Conservation (phyloP, 2,797 vertebrate genomes). For the Arctocebus calabarensis region DNA sequence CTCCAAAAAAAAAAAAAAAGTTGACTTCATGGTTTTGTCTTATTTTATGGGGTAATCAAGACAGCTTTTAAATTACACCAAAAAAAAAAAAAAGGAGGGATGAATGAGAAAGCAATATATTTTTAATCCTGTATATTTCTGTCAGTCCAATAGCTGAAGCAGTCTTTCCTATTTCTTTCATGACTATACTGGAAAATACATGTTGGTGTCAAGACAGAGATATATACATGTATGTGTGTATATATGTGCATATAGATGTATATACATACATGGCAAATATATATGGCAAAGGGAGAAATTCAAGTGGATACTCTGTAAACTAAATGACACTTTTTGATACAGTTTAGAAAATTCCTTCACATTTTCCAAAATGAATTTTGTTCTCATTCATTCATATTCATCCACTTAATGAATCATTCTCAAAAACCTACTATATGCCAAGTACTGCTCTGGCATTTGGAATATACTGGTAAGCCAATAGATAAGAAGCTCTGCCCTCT, state of each 20-base stretch:
- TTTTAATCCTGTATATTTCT: neutral
- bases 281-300: neutral
- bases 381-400: neutral
- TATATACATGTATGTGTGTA: too few relatives aligned
- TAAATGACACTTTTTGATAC: too few relatives aligned
- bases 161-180: neutral
- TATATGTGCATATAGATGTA: neutral
- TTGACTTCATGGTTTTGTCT: neutral
- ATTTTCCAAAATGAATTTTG: neutral
- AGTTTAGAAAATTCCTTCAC: neutral
- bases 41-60: neutral
- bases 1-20: neutral
- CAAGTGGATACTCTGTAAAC: neutral
- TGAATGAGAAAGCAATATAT: neutral
- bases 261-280: neutral
- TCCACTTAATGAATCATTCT: neutral
- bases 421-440: neutral
- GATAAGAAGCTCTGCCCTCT: neutral
- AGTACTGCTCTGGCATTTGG: neutral
- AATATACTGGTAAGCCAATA: neutral
- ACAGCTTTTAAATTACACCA: neutral
- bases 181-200: neutral
- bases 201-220: neutral
- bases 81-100: neutral
- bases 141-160: neutral